phyloP scores from a whole-genome alignment of 53 echinoderm and acorn worm species.

The Zoroaster sp. region DNA sequence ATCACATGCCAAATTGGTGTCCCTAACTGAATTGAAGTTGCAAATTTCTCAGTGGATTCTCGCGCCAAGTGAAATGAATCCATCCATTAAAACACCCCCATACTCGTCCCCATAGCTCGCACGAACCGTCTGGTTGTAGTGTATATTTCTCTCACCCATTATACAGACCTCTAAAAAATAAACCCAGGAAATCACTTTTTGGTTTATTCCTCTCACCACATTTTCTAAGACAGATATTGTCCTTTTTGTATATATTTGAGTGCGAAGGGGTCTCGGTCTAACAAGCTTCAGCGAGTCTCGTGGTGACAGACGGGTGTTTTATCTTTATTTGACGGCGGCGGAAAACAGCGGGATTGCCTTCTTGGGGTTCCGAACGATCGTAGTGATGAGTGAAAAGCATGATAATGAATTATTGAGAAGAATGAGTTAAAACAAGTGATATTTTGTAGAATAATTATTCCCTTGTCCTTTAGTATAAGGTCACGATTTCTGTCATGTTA shows the following conservation, averaged over 20 bases:
- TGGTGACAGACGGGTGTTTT: conserved; percentile 29
- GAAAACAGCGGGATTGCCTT: not conserved
- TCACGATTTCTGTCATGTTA: no score
- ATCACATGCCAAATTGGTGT: no score
- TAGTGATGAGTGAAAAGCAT: conserved; percentile 14
- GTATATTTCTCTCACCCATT: not conserved
- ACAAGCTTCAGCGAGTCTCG: conserved; percentile 23
- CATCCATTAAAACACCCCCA: no score
- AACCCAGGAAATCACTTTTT: not conserved
- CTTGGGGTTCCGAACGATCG: not conserved
- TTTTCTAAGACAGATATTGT: not conserved
- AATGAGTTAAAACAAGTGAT: no score
- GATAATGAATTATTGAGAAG: not conserved
- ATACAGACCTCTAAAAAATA: not conserved
- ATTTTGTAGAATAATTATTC: no score
- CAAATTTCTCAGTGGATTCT: no score
- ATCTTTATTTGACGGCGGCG: conserved; percentile 6
- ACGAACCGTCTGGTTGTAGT: not conserved
- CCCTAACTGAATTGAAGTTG: no score
- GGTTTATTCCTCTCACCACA: not conserved
- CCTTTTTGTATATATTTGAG: not conserved
- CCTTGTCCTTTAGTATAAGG: no score
- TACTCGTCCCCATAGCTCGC: no score
- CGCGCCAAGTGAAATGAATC: no score
- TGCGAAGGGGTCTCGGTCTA: conserved; percentile 20